A percentile compares a stretch with the other conserved stretches of the same genome.
phyloP scores from a whole-genome alignment of 2,113 vertebrate genomes.

The Riparia riparia region DNA sequence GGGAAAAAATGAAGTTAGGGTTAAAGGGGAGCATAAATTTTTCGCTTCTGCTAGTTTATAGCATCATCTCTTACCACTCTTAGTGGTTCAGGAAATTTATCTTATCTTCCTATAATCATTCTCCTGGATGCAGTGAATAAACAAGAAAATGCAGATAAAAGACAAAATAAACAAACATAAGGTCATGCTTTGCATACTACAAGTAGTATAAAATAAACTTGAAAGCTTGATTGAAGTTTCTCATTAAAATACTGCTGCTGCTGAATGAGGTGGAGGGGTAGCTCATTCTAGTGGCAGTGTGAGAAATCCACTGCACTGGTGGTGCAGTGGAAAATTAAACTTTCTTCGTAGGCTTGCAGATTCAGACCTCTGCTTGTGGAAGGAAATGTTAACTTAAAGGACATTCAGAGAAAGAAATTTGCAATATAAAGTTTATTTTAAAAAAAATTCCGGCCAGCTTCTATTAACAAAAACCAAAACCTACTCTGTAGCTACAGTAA shows the following conservation, averaged over 20 bases:
- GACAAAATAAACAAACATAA: conserved; percentile 60
- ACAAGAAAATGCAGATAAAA: conserved; percentile 65
- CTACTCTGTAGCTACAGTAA: not conserved
- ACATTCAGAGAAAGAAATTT: not conserved
- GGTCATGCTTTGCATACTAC: conserved; percentile 17
- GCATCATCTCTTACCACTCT: conserved; percentile 9
- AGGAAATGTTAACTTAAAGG: not conserved
- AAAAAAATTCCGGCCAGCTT: not conserved
- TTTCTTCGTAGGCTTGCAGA: not conserved
- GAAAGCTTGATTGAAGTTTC: conserved; percentile 41
- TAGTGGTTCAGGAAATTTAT: conserved; percentile 49
- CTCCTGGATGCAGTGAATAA: conserved; percentile 44
- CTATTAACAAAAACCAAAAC: not conserved
- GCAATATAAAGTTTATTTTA: not conserved
- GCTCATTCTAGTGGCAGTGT: not conserved
- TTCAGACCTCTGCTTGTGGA: not conserved
- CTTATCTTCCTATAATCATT: conserved; percentile 68
- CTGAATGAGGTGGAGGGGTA: not conserved
- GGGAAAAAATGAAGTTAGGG: conserved; percentile 35
- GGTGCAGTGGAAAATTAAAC: not conserved
- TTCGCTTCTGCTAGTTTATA: conserved; percentile 28
- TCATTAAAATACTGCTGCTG: conserved; percentile 52
- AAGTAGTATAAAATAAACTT: conserved; percentile 7
- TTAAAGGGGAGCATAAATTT: conserved; percentile 53
- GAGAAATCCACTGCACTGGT: not conserved